Base-by-base conservation (phyloP, 1,140 invertebrate genomes). In the Panagrolaimus sp. region DNA sequence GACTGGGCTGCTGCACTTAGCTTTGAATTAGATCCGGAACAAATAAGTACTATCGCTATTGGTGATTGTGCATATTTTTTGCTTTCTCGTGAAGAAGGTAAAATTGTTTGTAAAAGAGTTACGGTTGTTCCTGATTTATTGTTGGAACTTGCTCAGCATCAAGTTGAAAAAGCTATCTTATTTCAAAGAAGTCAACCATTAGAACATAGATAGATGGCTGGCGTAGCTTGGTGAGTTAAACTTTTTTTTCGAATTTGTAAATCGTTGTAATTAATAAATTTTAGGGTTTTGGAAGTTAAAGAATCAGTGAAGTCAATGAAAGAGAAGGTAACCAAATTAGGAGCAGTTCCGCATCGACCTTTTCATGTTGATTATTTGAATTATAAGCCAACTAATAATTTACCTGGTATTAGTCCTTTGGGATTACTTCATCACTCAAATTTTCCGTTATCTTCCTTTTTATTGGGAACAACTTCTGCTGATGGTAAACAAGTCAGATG, bases 271-370 rank as follows among this genome's bases (percentile, higher is more conserved):
- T 58, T 58, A 12, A 12, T 1, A 12, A 17, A 26, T 58, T 58
- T 28, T 21, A 58, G 52, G 52, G 52, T 58, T 14, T 17, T 58
- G 8, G 52, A 58, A 58, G 52, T 58, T 21, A 58, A 58, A 58
- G 21, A 58, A 12, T 58, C 52, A 12, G 10, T 26, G 17, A 58
- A 58, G 17, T 21, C 52, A 21, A 21, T 58, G 21, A 21, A 58
- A 12, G 52, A 58, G 17, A 58, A 58, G 17, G 52, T 28, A 12
- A 21, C 28, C 15, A 58, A 58, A 24, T 26, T 58, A n/a, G 52
- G 52, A 4, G 52, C 52, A 5, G 28, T 14, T 5, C 52, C 52
- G 10, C 14, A 12, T 8, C 14, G 21, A 24, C 21, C 21, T 12
- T 58, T 26, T 14, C 21, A 58, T 26, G 52, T 58, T 12, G 52